Percentiles rank a stretch among this genome's conserved stretches.
Evolutionary conservation across 2,888 invertebrate genomes (phyloP).

Genomic region (Drosophila neonasuta): DNA sequence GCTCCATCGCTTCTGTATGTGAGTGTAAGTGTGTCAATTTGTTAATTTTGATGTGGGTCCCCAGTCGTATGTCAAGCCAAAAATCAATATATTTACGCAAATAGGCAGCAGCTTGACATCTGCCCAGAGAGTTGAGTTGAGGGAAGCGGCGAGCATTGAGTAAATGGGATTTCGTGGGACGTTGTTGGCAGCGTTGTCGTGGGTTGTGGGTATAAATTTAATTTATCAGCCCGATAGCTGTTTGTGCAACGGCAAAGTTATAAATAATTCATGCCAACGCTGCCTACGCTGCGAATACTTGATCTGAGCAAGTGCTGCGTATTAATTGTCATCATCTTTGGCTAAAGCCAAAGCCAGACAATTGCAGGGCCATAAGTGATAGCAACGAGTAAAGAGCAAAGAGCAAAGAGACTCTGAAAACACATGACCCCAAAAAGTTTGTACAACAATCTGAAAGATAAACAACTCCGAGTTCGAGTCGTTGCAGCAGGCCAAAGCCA

Average conservation of each 20-base stretch:
- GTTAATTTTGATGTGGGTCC: slow-evolving; percentile 38
- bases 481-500: slow-evolving; percentile 11
- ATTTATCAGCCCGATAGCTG: slow-evolving; percentile 38
- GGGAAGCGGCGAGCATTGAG: slow-evolving; percentile 1
- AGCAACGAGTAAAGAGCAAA: not conserved
- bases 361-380: slow-evolving; percentile 13
- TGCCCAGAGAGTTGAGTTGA: slow-evolving; percentile 15
- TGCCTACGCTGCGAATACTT: slow-evolving; percentile 9
- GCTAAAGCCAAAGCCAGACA: slow-evolving; percentile 9
- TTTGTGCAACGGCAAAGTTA: slow-evolving; percentile 36
- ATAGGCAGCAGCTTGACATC: slow-evolving; percentile 67
- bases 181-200: not conserved
- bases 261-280: slow-evolving; percentile 39
- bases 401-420: slow-evolving; percentile 5
- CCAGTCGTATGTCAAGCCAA: slow-evolving; percentile 55
- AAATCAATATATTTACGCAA: slow-evolving; percentile 67
- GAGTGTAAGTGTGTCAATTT: slow-evolving; percentile 37
- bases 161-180: slow-evolving; percentile 32
- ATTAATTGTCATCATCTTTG: slow-evolving; percentile 20
- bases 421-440: slow-evolving; percentile 44
- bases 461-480: slow-evolving; percentile 52
- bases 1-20: slow-evolving; percentile 7
- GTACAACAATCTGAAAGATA: slow-evolving; percentile 65
- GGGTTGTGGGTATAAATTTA: slow-evolving; percentile 39
- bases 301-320: slow-evolving; percentile 1